Percentiles rank a stretch among this genome's conserved stretches.
Conservation (phyloP, 2,113 vertebrate species). For the Menidia beryllina region DNA sequence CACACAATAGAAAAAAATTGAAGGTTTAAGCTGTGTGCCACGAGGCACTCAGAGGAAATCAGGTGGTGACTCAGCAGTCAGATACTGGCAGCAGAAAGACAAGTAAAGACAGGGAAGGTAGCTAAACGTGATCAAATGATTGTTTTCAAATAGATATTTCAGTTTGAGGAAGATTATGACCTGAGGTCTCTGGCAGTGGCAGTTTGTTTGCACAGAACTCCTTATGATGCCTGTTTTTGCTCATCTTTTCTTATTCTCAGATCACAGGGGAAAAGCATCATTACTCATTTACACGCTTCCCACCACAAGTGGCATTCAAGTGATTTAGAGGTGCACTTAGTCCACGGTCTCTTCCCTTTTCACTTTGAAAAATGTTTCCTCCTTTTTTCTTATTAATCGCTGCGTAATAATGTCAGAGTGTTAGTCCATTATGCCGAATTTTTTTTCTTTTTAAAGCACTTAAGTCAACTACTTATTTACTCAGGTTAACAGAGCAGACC, state of each 20-base stretch:
- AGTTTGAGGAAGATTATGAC: not conserved
- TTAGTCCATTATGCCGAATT: conserved; percentile 8
- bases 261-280: conserved; percentile 7
- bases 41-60: conserved; percentile 38
- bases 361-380: not conserved
- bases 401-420: conserved; percentile 27
- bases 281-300: not conserved
- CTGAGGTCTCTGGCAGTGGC: conserved; percentile 1
- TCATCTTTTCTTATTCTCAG: not conserved
- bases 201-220: not conserved
- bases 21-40: conserved; percentile 24
- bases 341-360: not conserved
- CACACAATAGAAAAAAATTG: conserved; percentile 19
- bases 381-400: conserved; percentile 21
- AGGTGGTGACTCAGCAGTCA: conserved; percentile 56
- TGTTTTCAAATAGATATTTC: not conserved
- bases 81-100: not conserved
- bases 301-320: not conserved
- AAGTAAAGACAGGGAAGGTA: not conserved
- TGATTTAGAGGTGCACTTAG: conserved; percentile 8
- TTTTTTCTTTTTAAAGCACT: not conserved
- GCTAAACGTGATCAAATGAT: conserved; percentile 17
- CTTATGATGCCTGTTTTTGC: not conserved
- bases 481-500: not conserved
- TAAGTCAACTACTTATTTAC: conserved; percentile 7